A percentile compares a stretch with the other conserved stretches of the same genome.
These are phyloP conservation scores for Chrysocyon brachyurus DNA, from an alignment of 2,797 vertebrate genomes.

Conservation along the genomic window DNA sequence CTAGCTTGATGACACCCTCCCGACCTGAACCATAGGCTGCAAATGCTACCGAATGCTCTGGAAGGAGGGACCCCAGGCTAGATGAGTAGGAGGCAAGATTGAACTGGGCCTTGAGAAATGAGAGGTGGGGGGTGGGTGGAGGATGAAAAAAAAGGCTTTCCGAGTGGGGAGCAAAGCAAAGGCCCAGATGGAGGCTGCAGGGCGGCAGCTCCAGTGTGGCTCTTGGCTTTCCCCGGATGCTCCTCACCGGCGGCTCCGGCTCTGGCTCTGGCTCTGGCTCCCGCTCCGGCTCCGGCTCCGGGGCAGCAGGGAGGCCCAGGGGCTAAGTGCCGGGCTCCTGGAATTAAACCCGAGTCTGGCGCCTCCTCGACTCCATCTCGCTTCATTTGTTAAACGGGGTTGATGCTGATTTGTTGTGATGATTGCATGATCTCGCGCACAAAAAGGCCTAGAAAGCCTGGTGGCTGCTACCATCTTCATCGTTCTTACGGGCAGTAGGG, in stretches of 20 bases:
- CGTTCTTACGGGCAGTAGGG: rapidly evolving
- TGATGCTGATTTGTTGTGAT: neutral
- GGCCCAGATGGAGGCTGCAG: neutral
- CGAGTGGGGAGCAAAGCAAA: neutral
- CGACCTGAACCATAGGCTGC: rapidly evolving
- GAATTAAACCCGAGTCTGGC: neutral
- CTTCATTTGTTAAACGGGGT: neutral
- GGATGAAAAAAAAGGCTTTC: neutral
- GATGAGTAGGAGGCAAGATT: too few species aligned
- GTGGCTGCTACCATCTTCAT: neutral
- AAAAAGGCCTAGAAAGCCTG: neutral
- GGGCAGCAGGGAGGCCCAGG: neutral
- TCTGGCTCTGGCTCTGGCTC: too few species aligned
- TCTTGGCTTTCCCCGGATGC: neutral
- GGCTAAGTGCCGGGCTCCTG: neutral
- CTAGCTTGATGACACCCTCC: too few species aligned
- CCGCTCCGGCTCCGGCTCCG: too few species aligned
- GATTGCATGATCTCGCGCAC: rapidly evolving
- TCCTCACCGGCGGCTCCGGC: neutral
- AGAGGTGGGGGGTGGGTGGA: neutral
- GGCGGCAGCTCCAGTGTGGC: neutral
- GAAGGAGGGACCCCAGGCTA: rapidly evolving
- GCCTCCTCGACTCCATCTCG: rapidly evolving
- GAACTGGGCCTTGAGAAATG: neutral
- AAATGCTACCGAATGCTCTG: rapidly evolving